Conservation (phyloP, 2,888 invertebrate species). For the Phytoseiulus persimilis region DNA sequence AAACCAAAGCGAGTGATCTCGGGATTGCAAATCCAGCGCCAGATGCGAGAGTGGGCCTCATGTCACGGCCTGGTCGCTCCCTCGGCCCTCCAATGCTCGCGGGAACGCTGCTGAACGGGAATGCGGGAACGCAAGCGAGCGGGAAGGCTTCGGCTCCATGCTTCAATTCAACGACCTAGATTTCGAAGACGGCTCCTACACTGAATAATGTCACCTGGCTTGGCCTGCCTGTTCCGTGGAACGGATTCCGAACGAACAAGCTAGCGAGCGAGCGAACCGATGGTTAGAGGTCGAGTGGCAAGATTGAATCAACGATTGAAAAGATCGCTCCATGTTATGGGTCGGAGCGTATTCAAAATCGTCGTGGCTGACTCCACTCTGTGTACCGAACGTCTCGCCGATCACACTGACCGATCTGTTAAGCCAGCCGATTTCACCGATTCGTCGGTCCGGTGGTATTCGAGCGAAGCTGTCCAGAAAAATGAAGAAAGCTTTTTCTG, state of each 20-base stretch:
- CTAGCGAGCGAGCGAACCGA: not conserved
- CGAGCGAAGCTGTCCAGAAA: not conserved
- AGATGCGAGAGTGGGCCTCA: not conserved
- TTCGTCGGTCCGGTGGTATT: too few relatives aligned
- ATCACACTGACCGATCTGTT: not conserved
- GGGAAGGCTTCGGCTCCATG: not conserved
- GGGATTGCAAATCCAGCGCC: not conserved
- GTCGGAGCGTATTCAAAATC: not conserved
- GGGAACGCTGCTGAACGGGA: too few relatives aligned
- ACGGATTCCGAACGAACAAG: not conserved
- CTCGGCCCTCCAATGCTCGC: not conserved
- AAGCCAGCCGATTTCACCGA: not conserved
- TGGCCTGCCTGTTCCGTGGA: not conserved
- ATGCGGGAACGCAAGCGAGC: not conserved
- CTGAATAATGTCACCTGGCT: slow-evolving; percentile 5
- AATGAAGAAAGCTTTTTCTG: too few relatives aligned
- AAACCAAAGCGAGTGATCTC: too few relatives aligned
- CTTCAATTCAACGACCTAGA: not conserved
- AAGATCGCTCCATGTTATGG: not conserved
- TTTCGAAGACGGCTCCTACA: not conserved
- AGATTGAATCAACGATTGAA: not conserved
- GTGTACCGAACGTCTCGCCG: not conserved
- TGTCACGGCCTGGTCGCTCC: not conserved
- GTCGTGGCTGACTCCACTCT: not conserved
- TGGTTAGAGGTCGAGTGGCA: not conserved